phyloP scores from a whole-genome alignment of 2,113 vertebrate genomes.

The Malaclemys terrapin region DNA sequence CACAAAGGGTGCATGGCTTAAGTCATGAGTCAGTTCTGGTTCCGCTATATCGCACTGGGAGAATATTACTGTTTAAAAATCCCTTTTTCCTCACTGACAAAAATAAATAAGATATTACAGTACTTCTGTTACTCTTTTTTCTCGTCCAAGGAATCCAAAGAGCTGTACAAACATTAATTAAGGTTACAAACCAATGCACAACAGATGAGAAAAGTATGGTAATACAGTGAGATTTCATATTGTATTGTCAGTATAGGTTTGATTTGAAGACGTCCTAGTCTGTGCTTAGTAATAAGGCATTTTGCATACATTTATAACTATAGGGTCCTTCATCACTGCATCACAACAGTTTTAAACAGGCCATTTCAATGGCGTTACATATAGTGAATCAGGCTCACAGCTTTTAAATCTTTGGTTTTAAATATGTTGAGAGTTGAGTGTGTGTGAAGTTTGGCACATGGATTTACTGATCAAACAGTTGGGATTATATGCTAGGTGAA shows the following conservation, averaged over 20 bases:
- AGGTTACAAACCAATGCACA: neutral
- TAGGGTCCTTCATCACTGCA: neutral
- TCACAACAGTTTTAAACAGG: neutral
- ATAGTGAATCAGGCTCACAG: neutral
- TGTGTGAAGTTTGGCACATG: neutral
- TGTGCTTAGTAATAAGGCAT: neutral
- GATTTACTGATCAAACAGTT: conserved; percentile 9
- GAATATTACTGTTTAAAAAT: neutral
- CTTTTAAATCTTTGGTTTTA: neutral
- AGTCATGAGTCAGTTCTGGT: neutral
- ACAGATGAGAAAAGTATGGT: neutral
- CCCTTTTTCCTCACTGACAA: neutral
- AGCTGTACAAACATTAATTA: neutral
- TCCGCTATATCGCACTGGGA: neutral
- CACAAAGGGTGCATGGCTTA: neutral
- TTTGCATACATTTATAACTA: neutral
- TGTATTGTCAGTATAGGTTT: neutral
- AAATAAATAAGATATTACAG: neutral
- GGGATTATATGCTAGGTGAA: neutral
- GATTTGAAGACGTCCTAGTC: neutral
- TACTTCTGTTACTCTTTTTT: neutral
- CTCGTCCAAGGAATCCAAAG: rapidly evolving
- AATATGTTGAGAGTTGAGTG: neutral
- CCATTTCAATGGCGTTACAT: neutral
- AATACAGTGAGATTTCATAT: neutral